These are phyloP conservation scores for Epinephelus malabaricus DNA, from an alignment of 2,797 vertebrate species.

Conservation along the genomic window DNA sequence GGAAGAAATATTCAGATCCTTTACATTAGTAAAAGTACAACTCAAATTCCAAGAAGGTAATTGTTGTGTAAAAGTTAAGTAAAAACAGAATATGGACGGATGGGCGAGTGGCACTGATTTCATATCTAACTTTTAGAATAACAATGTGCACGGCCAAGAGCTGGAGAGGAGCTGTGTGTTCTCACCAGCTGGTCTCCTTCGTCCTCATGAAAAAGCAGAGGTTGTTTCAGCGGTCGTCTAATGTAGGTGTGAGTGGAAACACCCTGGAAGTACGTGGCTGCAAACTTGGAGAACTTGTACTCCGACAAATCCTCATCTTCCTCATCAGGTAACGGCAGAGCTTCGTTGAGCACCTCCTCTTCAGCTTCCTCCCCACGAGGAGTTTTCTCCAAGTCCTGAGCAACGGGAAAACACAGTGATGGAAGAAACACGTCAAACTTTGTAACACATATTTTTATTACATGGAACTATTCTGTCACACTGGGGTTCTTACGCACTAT, in stretches of 20 bases:
- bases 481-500: too few species aligned
- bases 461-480: too few species aligned
- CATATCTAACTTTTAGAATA: not conserved
- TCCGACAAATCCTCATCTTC: conserved; percentile 94
- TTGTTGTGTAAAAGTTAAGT: too few species aligned
- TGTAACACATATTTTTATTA: too few species aligned
- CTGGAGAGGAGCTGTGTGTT: not conserved
- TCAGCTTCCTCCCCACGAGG: conserved; percentile 78
- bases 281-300: conserved; percentile 95
- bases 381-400: conserved; percentile 89
- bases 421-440: too few species aligned
- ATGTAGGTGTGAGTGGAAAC: conserved; percentile 91
- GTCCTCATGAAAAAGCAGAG: conserved; percentile 93
- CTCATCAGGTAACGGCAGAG: conserved; percentile 90
- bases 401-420: not conserved
- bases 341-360: conserved; percentile 87
- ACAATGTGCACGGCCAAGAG: not conserved
- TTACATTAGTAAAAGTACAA: too few species aligned
- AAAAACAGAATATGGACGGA: too few species aligned
- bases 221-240: conserved; percentile 91
- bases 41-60: too few species aligned
- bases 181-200: conserved; percentile 96
- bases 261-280: conserved; percentile 95
- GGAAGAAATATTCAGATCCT: too few species aligned
- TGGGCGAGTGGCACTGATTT: not conserved